Conservation (phyloP, 2,797 vertebrate genomes). For the Adelosebastes latens region DNA sequence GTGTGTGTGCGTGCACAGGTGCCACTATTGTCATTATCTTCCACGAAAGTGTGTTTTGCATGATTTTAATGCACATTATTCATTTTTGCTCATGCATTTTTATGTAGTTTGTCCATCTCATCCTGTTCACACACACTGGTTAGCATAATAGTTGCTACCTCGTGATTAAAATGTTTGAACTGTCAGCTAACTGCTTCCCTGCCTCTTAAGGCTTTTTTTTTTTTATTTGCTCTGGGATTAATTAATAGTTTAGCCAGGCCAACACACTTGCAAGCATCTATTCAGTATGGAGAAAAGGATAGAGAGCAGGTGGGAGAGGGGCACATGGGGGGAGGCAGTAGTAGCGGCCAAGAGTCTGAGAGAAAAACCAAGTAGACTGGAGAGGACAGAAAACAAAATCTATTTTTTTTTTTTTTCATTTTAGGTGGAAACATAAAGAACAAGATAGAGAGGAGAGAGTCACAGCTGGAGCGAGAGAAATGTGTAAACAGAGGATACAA, state of each 20-base stretch:
- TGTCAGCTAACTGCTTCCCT: conserved; percentile 26
- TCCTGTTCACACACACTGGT: not conserved
- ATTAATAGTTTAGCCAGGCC: conserved; percentile 61
- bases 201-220: conserved; percentile 12
- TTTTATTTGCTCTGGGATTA: conserved; percentile 52
- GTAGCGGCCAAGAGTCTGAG: not conserved
- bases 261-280: conserved; percentile 44
- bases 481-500: conserved; percentile 11
- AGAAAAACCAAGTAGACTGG: conserved; percentile 23
- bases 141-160: conserved; percentile 14
- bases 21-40: conserved; percentile 28
- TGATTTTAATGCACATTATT: conserved; percentile 19
- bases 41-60: not conserved
- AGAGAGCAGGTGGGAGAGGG: conserved; percentile 39
- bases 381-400: conserved; percentile 27
- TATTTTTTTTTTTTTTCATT: conserved; percentile 35
- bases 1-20: not conserved
- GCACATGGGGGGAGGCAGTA: not conserved
- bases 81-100: conserved; percentile 17
- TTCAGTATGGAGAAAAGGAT: conserved; percentile 49
- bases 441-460: conserved; percentile 9
- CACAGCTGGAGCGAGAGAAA: conserved; percentile 1
- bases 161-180: conserved; percentile 64
- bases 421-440: conserved; percentile 16
- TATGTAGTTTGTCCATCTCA: conserved; percentile 12